These are phyloP conservation scores for Phaethon lepturus DNA, from an alignment of 2,113 vertebrate species.

Conservation along the genomic window DNA sequence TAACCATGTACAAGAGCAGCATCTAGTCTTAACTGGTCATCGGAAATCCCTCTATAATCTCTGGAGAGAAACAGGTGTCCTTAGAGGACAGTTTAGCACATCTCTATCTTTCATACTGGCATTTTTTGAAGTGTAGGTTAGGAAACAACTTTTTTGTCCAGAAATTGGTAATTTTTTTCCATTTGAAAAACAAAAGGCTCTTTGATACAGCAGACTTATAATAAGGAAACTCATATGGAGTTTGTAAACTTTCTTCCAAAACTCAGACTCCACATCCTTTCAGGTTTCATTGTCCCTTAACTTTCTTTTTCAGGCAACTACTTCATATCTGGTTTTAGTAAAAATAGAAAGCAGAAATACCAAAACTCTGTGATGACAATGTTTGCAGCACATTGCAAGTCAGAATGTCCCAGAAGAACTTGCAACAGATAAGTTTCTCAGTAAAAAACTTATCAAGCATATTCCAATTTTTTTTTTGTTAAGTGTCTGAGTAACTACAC, in stretches of 20 bases:
- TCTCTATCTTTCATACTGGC: not conserved
- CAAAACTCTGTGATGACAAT: not conserved
- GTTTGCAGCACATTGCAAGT: not conserved
- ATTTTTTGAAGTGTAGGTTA: not conserved
- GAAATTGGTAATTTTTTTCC: not conserved
- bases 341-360: not conserved
- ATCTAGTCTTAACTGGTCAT: not conserved
- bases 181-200: not conserved
- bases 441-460: not conserved
- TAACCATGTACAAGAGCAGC: not conserved
- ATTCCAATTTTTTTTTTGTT: not conserved
- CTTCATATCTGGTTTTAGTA: not conserved
- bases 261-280: not conserved
- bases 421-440: not conserved
- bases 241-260: not conserved
- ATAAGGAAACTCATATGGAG: not conserved
- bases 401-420: not conserved
- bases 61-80: not conserved
- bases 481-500: not conserved
- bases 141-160: not conserved
- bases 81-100: not conserved
- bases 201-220: not conserved
- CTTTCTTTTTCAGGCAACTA: not conserved
- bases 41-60: not conserved
- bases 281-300: not conserved